Conservation (phyloP, 2,888 invertebrate species). For the Merodon equestris region DNA sequence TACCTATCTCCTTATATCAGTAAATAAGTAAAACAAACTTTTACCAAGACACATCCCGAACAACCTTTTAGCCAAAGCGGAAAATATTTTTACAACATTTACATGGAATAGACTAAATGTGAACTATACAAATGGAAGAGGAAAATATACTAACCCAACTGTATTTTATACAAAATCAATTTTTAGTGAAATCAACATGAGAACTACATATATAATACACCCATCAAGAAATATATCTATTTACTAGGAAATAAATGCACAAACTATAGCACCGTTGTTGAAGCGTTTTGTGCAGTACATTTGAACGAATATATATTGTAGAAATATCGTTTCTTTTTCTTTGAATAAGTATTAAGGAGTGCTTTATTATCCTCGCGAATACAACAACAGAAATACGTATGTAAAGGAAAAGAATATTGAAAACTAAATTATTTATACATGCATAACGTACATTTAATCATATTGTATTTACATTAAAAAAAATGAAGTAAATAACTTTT, state of each 20-base stretch:
- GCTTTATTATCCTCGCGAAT: conserved; percentile 29
- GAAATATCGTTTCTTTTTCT: neutral
- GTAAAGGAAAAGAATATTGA: conserved; percentile 4
- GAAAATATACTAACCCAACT: neutral
- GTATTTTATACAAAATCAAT: conserved; percentile 47
- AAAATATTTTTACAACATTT: conserved; percentile 41
- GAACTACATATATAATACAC: conserved; percentile 20
- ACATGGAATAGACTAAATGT: conserved; percentile 7
- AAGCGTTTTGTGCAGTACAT: conserved; percentile 25
- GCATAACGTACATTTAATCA: conserved; percentile 9
- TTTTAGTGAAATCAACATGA: conserved; percentile 19
- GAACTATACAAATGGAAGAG: conserved; percentile 21
- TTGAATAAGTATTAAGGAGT: neutral
- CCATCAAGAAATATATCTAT: conserved; percentile 27
- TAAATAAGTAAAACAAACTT: conserved; percentile 11
- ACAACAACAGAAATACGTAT: neutral
- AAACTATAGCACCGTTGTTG: conserved; percentile 37
- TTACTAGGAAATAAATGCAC: conserved; percentile 45
- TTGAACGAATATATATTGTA: conserved; percentile 31
- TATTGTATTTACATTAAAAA: conserved; percentile 20
- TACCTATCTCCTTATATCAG: conserved; percentile 26
- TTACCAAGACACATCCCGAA: neutral
- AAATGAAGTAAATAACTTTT: conserved; percentile 4
- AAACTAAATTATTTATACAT: conserved; percentile 45
- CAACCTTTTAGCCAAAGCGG: neutral